These are phyloP conservation scores for Neopipo cinnamomea DNA, from an alignment of 2,113 vertebrate species.

Conservation along the genomic window DNA sequence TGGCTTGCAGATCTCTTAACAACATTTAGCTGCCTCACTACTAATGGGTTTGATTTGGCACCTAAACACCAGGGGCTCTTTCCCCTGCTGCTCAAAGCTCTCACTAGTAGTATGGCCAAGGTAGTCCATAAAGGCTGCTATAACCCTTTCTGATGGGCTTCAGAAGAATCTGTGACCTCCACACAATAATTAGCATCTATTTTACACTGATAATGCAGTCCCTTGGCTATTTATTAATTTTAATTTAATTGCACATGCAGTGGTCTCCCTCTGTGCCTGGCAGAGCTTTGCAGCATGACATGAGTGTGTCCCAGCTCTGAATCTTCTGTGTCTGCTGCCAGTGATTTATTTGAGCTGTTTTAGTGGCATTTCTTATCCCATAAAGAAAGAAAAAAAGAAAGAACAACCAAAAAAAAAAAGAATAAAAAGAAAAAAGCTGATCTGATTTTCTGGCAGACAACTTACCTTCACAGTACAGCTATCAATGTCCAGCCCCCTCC, in stretches of 20 bases:
- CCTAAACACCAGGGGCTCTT: background rate
- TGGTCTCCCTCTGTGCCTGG: background rate
- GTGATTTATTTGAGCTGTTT: background rate
- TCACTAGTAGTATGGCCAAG: background rate
- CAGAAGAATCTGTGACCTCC: background rate
- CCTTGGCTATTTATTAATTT: background rate
- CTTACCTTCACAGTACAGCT: background rate
- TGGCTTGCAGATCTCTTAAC: background rate
- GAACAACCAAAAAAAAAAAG: background rate
- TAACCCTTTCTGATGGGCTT: background rate
- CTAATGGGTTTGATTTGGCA: background rate
- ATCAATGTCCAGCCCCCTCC: background rate
- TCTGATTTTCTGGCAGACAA: background rate
- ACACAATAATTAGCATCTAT: background rate
- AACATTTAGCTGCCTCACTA: background rate
- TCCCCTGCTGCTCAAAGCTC: background rate
- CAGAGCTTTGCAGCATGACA: background rate
- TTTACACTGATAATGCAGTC: background rate
- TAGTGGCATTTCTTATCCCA: background rate
- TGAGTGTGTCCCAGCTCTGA: background rate
- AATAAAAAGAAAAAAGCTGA: background rate
- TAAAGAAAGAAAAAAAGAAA: background rate
- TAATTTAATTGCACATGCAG: background rate
- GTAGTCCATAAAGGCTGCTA: background rate
- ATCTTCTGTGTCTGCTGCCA: rapidly evolving